Evolutionary conservation across 1,140 invertebrate genomes (phyloP), one percentile per base, ranked within the genome.

Genomic region (Wasmannia auropunctata): DNA sequence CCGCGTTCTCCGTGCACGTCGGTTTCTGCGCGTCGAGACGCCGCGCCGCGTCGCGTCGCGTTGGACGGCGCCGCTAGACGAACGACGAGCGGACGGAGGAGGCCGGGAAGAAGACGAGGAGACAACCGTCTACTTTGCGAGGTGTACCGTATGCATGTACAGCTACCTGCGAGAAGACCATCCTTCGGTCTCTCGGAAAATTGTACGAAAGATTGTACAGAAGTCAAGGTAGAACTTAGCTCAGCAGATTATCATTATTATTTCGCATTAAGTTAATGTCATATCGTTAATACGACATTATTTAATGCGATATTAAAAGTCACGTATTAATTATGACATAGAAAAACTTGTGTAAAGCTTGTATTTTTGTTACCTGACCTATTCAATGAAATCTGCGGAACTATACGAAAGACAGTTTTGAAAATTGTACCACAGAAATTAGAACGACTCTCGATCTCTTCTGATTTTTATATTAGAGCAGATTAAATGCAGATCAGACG

Each of bases 1-100:
- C 63, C 77, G n/a, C n/a, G 56, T 54, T 43, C 72, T 49, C n/a
- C 62, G 54, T 88, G 43, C 31, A 63, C 49, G 37, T 80, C 75
- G 65, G 40, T 31, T 75, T 63, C 65, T 43, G 34, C 60, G 56
- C 67, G 63, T 62, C 69, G 65, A 67, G 56, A 88, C 75, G 34
- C 31, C 28, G 28, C 46, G 22, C 3, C 51, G 19, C 54, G 43
- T 43, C 56, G 28, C 65, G 49, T 19, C 67, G 54, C 16, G 49
- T 28, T 31, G 7, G 8, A 60, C 28, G 60, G 40, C 43, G 49
- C 14, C 65, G 22, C 34, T 56, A 54, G 25, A 56, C 3, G 43
- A 49, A 49, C 40, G 25, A 46, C 43, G n/a, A 28, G 11, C n/a
- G 37, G 5, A 40, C n/a, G 37, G 5, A 40, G n/a, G 10, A 43